Evolutionary conservation across 2,113 vertebrate genomes (phyloP).

Genomic region (Vanacampus margaritifer): DNA sequence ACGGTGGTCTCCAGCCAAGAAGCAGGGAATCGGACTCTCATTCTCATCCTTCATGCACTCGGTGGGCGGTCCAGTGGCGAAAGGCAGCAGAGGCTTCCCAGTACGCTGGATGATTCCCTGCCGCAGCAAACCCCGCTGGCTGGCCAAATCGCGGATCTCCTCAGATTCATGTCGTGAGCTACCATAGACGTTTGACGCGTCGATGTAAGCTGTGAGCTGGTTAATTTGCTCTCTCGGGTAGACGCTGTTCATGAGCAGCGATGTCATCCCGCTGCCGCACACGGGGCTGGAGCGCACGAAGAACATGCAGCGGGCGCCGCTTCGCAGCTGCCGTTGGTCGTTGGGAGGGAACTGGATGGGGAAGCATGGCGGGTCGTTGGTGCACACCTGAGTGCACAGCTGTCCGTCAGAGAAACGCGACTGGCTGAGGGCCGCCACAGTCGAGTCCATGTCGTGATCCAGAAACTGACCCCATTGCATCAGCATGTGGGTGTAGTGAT

Average conservation of each 20-base stretch:
- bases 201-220: slow-evolving; percentile 94
- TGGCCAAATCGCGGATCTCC: slow-evolving; percentile 88
- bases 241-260: slow-evolving; percentile 96
- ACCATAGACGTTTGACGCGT: slow-evolving; percentile 94
- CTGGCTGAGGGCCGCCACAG: slow-evolving; percentile 90
- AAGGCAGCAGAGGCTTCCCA: slow-evolving; percentile 91
- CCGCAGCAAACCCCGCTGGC: slow-evolving; percentile 89
- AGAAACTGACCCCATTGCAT: slow-evolving; percentile 99
- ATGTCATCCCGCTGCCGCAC: slow-evolving; percentile 97
- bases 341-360: slow-evolving; percentile 89
- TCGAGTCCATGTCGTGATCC: slow-evolving; percentile 94
- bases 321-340: slow-evolving; percentile 79
- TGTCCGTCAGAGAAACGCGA: slow-evolving; percentile 95
- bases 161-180: slow-evolving; percentile 86
- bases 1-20: slow-evolving; percentile 93
- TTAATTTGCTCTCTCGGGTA: slow-evolving; percentile 97
- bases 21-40: slow-evolving; percentile 96
- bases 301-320: slow-evolving; percentile 92
- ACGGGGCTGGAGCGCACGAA: slow-evolving; percentile 96
- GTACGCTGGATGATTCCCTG: slow-evolving; percentile 94
- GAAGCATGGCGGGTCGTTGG: slow-evolving; percentile 92
- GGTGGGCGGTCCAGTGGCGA: slow-evolving; percentile 90
- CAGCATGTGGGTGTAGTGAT: slow-evolving; percentile 92
- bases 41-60: slow-evolving; percentile 97
- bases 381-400: slow-evolving; percentile 86